Base-by-base conservation (phyloP, 2,888 invertebrate species). In the Gastracanthus pulcherrimus region DNA sequence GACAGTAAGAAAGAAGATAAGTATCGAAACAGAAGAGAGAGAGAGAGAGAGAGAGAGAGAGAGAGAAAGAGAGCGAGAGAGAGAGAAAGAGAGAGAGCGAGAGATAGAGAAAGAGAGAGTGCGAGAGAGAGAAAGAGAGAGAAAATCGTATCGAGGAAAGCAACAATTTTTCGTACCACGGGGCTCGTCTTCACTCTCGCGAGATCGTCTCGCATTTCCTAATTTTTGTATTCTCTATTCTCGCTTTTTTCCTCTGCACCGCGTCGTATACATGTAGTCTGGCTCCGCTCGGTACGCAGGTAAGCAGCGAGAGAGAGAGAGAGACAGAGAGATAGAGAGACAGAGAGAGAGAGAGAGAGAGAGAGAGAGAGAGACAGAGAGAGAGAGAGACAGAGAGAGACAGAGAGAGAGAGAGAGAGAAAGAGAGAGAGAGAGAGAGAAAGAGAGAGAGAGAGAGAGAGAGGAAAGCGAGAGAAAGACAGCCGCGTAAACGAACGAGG, bases 401-500 rank as follows among this genome's bases (percentile, higher is more conserved):
- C n/a, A n/a, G n/a, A n/a, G n/a, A n/a, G n/a, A n/a, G 51, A n/a
- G 55, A 34, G 13, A 41, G 23, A 62, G 36, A n/a, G n/a, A n/a
- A n/a, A n/a, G n/a, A n/a, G n/a, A n/a, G n/a, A n/a, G n/a, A n/a
- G n/a, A n/a, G n/a, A n/a, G n/a, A n/a, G n/a, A n/a, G n/a, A n/a
- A n/a, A n/a, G n/a, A 58, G 72, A 1, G 41, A 41, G 51, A 29
- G 55, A 16, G 11, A 62, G 7, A 62, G 29, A n/a, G n/a, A n/a
- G n/a, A n/a, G n/a, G n/a, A n/a, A n/a, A n/a, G n/a, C n/a, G n/a
- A n/a, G n/a, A n/a, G n/a, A n/a, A n/a, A n/a, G n/a, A n/a, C n/a
- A n/a, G 51, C 34, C 51, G 62, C 11, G 62, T 31, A 62, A 31
- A 48, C 29, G 48, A 48, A 69, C 31, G 45, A 67, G 16, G 67